phyloP scores from a whole-genome alignment of 2,888 invertebrate genomes.

The Hylaea fasciaria region DNA sequence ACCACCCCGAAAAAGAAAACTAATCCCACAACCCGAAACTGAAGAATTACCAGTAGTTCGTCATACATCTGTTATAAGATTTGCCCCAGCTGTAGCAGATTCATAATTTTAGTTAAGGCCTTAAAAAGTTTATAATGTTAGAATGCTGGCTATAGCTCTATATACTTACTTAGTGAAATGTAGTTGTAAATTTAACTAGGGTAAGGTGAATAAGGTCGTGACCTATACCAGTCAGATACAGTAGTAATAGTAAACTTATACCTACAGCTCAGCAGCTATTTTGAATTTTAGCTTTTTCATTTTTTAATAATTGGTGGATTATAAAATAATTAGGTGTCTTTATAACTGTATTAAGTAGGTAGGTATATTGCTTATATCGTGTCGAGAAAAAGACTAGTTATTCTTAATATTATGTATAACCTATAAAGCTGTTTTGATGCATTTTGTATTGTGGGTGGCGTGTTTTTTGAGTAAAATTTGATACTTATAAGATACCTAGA shows the following conservation, averaged over 20 bases:
- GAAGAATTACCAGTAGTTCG: constrained; percentile 76
- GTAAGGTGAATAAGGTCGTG: constrained; percentile 41
- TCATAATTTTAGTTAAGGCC: constrained; percentile 7
- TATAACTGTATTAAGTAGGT: background rate
- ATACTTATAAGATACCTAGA: background rate
- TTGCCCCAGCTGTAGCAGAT: constrained; percentile 88
- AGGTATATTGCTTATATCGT: constrained; percentile 4
- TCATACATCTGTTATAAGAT: constrained; percentile 92
- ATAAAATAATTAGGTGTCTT: background rate
- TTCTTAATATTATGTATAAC: constrained; percentile 35
- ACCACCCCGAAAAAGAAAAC: constrained; percentile 92
- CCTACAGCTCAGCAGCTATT: constrained; percentile 11
- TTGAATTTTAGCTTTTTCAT: background rate
- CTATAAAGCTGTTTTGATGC: constrained; percentile 54
- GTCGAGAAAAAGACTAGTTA: constrained; percentile 66
- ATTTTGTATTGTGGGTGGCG: constrained; percentile 45
- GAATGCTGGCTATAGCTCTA: constrained; percentile 31
- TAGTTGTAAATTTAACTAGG: constrained; percentile 37
- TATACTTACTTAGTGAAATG: constrained; percentile 24
- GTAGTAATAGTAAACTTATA: too few relatives aligned
- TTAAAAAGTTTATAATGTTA: constrained; percentile 13
- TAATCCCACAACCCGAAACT: constrained; percentile 89
- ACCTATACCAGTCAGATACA: constrained; percentile 12
- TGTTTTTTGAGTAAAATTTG: constrained; percentile 15
- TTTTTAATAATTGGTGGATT: constrained; percentile 3